Percentiles rank a stretch among this genome's conserved stretches.
Conservation (phyloP, 2,888 invertebrate genomes). For the Lepidochitona cinerea region DNA sequence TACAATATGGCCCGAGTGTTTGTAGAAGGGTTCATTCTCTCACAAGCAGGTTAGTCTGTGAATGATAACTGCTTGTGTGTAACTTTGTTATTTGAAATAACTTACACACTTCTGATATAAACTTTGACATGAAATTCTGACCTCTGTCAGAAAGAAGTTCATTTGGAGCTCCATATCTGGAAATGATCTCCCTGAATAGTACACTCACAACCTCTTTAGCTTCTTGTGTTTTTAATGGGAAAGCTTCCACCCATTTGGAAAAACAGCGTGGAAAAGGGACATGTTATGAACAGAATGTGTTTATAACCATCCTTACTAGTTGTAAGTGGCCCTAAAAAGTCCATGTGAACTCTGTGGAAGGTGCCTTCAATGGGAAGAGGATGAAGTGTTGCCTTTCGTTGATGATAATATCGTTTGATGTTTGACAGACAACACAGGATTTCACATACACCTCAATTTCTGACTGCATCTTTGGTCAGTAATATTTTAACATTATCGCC, state of each 20-base stretch:
- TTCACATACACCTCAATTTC: constrained; percentile 7
- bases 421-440: constrained; percentile 9
- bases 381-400: background rate
- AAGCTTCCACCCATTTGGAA: background rate
- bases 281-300: background rate
- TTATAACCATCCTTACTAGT: background rate
- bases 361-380: constrained; percentile 1
- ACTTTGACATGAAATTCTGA: background rate
- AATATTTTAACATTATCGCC: background rate
- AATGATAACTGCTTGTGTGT: background rate
- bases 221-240: background rate
- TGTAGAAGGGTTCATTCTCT: background rate
- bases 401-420: background rate
- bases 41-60: background rate
- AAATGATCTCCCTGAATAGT: background rate
- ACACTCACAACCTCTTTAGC: background rate
- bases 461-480: constrained; percentile 3
- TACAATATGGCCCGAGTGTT: background rate
- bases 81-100: background rate
- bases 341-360: background rate
- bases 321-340: background rate
- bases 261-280: background rate
- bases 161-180: background rate
- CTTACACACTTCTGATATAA: background rate
- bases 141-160: background rate